Conservation (phyloP, 2,113 vertebrate species). For the Leptosomus discolor region DNA sequence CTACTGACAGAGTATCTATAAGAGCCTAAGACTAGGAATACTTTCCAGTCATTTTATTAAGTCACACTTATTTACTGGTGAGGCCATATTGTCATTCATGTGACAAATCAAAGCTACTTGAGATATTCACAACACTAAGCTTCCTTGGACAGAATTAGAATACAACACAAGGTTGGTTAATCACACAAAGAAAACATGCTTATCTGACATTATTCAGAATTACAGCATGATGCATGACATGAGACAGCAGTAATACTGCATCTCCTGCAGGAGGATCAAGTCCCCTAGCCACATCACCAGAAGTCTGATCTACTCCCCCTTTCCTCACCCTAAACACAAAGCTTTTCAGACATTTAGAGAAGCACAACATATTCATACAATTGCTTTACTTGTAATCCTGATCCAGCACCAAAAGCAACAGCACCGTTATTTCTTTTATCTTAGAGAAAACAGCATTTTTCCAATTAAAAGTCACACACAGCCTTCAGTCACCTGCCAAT, state of each 20-base stretch:
- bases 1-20: neutral
- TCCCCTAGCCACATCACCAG: neutral
- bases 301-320: neutral
- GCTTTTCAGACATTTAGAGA: neutral
- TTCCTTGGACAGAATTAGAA: neutral
- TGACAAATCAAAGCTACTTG: neutral
- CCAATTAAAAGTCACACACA: neutral
- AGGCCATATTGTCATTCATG: neutral
- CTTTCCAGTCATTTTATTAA: neutral
- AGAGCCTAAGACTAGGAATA: neutral
- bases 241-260: constrained; percentile 39
- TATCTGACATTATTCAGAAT: neutral
- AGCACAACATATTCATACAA: neutral
- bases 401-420: neutral
- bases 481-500: neutral
- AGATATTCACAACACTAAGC: neutral
- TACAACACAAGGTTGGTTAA: neutral
- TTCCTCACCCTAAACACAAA: neutral
- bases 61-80: neutral
- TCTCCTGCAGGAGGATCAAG: constrained; percentile 1
- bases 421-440: neutral
- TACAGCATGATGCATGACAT: neutral
- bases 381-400: neutral
- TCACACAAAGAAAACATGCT: neutral
- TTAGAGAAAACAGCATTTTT: neutral